Evolutionary conservation across 2,888 invertebrate genomes (phyloP).

Genomic region (Patella caerulea): DNA sequence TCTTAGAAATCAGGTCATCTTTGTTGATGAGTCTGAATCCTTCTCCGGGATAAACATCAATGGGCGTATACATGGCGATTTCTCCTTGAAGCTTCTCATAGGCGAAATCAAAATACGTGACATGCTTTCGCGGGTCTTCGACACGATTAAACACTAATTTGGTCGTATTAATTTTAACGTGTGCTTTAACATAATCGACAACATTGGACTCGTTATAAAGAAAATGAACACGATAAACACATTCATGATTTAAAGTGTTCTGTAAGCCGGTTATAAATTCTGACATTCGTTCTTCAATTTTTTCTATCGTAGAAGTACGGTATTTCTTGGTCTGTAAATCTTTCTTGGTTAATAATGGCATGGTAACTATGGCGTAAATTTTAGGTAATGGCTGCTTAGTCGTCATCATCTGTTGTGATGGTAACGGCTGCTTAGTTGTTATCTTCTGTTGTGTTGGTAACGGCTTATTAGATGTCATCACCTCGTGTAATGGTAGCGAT

Average conservation of each 20-base stretch:
- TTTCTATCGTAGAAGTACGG: too few relatives aligned
- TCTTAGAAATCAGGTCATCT: background rate
- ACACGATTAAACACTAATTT: too few relatives aligned
- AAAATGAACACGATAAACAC: constrained; percentile 13
- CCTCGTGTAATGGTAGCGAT: too few relatives aligned
- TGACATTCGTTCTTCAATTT: constrained; percentile 1
- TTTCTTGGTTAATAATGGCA: too few relatives aligned
- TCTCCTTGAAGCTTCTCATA: constrained; percentile 11
- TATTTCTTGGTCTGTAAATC: too few relatives aligned
- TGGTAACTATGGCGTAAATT: too few relatives aligned
- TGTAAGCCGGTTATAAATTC: constrained; percentile 15
- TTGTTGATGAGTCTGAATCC: constrained; percentile 16
- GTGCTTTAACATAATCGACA: background rate
- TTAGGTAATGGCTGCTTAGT: too few relatives aligned
- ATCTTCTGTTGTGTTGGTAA: too few relatives aligned
- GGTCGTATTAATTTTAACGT: background rate
- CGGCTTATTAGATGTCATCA: too few relatives aligned
- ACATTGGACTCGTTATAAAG: constrained; percentile 12
- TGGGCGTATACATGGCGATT: constrained; percentile 17
- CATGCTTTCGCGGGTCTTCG: too few relatives aligned
- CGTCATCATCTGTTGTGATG: too few relatives aligned
- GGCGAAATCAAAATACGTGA: constrained; percentile 11
- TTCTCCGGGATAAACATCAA: constrained; percentile 20
- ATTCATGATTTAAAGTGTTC: constrained; percentile 15
- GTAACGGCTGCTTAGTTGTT: too few relatives aligned